Evolutionary conservation across 2,797 vertebrate species (phyloP).

Genomic region (Pseudochirops cupreus): DNA sequence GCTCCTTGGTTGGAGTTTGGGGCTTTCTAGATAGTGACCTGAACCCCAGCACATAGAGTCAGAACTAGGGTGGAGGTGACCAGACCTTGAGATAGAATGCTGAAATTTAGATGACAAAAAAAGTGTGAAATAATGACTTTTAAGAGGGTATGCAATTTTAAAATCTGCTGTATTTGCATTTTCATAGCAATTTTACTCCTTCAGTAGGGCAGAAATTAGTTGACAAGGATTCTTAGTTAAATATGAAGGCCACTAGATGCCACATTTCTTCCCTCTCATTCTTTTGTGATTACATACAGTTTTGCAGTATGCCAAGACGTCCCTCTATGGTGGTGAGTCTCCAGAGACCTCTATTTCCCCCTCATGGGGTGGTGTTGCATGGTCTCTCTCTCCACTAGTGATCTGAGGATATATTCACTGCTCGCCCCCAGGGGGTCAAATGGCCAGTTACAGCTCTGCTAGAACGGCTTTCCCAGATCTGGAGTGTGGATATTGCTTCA

Average conservation of each 20-base stretch:
- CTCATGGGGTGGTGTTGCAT: neutral
- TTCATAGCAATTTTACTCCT: neutral
- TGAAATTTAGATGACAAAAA: neutral
- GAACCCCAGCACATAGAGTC: neutral
- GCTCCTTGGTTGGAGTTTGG: neutral
- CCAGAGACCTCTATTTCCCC: neutral
- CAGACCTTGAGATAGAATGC: neutral
- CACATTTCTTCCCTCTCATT: neutral
- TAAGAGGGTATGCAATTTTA: neutral
- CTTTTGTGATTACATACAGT: neutral
- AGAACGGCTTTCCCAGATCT: neutral
- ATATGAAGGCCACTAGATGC: neutral
- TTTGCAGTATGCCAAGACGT: neutral
- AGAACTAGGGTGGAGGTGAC: neutral
- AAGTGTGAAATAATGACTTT: neutral
- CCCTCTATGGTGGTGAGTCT: neutral
- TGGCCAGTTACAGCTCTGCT: neutral
- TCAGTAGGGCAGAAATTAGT: neutral
- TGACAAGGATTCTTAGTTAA: neutral
- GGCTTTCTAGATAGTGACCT: slow-evolving; percentile 24
- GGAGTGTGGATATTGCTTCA: neutral
- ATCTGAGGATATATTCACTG: neutral
- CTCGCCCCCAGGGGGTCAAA: neutral
- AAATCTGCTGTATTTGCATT: neutral
- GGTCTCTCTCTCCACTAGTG: neutral